Evolutionary conservation across 2,888 invertebrate species (phyloP), one percentile per base, ranked within the genome.

Genomic region (Peribatodes rhomboidaria): DNA sequence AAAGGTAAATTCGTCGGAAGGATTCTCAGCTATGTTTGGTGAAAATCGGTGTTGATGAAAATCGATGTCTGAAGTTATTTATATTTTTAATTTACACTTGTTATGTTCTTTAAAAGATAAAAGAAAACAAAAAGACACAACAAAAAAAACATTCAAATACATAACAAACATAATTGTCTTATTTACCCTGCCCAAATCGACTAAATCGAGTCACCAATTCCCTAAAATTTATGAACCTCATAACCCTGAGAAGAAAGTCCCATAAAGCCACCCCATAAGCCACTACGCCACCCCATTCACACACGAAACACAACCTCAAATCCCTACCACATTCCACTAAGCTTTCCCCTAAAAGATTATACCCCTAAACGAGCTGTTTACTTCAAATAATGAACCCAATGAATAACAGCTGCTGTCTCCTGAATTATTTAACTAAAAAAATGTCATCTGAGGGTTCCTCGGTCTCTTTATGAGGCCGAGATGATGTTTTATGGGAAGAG

Each of bases 361-460:
- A 22, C 16, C 50, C 31, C 18, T 33, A 55, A 60, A 65, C 52
- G 65, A 56, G 37, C 49, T 65, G 65, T 65, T 65, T 65, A 65
- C 60, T 57, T 50, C 60, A 65, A 56, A 65, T 65, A 65, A 65
- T 65, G 65, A 65, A 61, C 13, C 22, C 65, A 60, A 71, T 69
- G 66, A 69, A 69, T 71, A 69, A 71, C 50, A 46, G 44, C 60
- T 62, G 58, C 60, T 58, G 35, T 46, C 60, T 67, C 44, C 56
- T 68, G 66, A 68, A 69, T 68, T 69, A 69, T 71, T 69, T 66
- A 61, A 60, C 57, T 65, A 56, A 67, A 69, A 71, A n/a, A 70
- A 69, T 68, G 56, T 61, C 68, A 59, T 56, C 53, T 44, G 60
- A 61, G 61, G 50, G 47, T 61, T 56, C 61, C 49, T 54, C 42